Evolutionary conservation across 2,888 invertebrate species (phyloP), one percentile per base, ranked within the genome.

Genomic region (Ichneumoninae sp.): DNA sequence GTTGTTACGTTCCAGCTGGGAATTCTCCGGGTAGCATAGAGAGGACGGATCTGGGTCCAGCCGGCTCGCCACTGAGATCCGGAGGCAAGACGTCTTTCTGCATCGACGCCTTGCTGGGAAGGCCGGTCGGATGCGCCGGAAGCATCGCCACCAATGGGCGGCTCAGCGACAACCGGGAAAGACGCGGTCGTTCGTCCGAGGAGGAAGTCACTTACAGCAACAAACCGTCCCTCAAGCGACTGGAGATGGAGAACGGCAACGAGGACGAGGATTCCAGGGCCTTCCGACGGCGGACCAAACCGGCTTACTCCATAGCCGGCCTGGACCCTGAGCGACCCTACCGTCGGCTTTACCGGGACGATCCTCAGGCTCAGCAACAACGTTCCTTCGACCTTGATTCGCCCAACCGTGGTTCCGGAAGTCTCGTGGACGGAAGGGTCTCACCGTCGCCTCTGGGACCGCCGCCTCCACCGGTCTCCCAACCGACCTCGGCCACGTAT

Each of bases 101-200:
- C 92, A 98, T 98, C 88, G 98, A 98, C 91, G 98, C 98, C 0
- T 94, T 98, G 2, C 94, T 98, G 2, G 97, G 98, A 0, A 95
- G 96, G 75, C 95, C 93, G 86, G 94, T 93, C 5, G 81, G 73
- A 7, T 84, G 77, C 63, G 73, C 52, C 33, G 83, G 71, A 40
- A 76, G 65, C 8, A 65, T 76, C 7, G 81, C 52, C 3, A 71
- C 54, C 10, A 70, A 79, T 50, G 19, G 81, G 8, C n/a, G 85
- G 0, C 22, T 36, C 3, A 36, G 65, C 50, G 52, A 75, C 6
- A 65, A 40, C 36, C 52, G 83, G 19, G 68, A 81, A 54, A 22
- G 73, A 60, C 22, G 52, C 44, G 69, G 69, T 26, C 54, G 76
- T 10, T 76, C 57, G 6, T 40, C 63, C 5, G 83, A 54, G 1